A percentile compares a stretch with the other conserved stretches of the same genome.
Evolutionary conservation across 30 jellyfish, hydroid and myxozoan species (phyloP).

Genomic region (Cassiopea xamachana): DNA sequence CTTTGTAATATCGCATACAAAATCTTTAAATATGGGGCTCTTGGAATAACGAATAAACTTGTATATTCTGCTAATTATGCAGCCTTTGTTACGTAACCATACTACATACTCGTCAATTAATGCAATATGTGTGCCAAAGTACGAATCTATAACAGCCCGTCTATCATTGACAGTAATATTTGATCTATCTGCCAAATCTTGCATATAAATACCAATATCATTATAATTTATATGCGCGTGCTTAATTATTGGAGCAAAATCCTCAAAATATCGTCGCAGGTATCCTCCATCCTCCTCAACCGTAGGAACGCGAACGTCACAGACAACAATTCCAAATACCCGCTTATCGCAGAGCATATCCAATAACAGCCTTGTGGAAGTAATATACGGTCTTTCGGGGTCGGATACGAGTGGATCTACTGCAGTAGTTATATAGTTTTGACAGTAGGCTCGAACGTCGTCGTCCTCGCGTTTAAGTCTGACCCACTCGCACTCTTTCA

Average conservation of each 20-base stretch:
- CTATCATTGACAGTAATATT: neutral
- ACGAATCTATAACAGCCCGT: constrained; percentile 13
- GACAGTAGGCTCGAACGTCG: neutral
- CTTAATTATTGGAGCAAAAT: constrained; percentile 38
- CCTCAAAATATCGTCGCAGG: neutral
- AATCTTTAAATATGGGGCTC: neutral
- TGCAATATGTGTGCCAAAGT: neutral
- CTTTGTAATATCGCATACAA: neutral
- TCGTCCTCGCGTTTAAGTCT: neutral
- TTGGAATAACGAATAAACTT: neutral
- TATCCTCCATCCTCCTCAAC: neutral
- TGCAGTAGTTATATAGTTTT: neutral
- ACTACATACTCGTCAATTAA: neutral
- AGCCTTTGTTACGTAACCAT: neutral
- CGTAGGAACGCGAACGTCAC: neutral
- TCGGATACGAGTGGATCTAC: neutral
- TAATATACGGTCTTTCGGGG: neutral
- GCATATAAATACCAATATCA: constrained; percentile 15
- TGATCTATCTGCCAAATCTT: neutral
- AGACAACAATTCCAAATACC: neutral
- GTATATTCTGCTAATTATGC: neutral
- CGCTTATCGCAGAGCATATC: neutral
- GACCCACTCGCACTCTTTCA: neutral
- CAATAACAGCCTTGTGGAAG: neutral
- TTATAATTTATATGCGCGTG: too few species aligned